Evolutionary conservation across 2,888 invertebrate genomes (phyloP).

Genomic region (Drosophila lacicola): DNA sequence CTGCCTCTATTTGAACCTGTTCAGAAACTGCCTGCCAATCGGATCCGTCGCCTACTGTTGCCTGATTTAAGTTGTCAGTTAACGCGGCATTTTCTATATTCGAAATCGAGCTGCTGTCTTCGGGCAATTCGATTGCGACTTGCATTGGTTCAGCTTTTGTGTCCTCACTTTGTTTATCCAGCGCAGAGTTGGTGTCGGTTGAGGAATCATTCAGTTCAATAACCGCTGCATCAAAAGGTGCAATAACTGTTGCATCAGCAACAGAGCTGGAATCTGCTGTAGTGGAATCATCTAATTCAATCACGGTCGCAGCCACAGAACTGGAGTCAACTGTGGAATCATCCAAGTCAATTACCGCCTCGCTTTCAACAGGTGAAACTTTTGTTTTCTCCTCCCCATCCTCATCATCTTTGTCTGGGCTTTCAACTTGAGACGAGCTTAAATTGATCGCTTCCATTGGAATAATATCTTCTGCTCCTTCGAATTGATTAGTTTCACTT

Average conservation of each 20-base stretch:
- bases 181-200: neutral
- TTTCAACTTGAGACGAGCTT: neutral
- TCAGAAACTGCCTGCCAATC: neutral
- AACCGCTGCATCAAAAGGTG: neutral
- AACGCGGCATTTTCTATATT: neutral
- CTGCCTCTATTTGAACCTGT: neutral
- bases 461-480: neutral
- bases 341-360: constrained; percentile 9
- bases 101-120: constrained; percentile 4
- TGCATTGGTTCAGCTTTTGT: neutral
- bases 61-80: neutral
- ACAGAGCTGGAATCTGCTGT: neutral
- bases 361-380: neutral
- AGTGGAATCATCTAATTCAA: constrained; percentile 10
- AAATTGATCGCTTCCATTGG: neutral
- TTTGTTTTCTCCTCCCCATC: too few relatives aligned
- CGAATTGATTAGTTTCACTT: neutral
- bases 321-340: constrained; percentile 3
- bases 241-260: neutral
- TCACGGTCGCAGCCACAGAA: neutral
- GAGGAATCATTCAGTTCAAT: constrained; percentile 13
- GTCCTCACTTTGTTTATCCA: neutral
- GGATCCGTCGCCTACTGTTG: neutral
- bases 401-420: neutral
- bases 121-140: neutral